Percentiles rank a stretch among this genome's conserved stretches.
Conservation (phyloP, 2,888 invertebrate species). For the Monochamus alternatus region DNA sequence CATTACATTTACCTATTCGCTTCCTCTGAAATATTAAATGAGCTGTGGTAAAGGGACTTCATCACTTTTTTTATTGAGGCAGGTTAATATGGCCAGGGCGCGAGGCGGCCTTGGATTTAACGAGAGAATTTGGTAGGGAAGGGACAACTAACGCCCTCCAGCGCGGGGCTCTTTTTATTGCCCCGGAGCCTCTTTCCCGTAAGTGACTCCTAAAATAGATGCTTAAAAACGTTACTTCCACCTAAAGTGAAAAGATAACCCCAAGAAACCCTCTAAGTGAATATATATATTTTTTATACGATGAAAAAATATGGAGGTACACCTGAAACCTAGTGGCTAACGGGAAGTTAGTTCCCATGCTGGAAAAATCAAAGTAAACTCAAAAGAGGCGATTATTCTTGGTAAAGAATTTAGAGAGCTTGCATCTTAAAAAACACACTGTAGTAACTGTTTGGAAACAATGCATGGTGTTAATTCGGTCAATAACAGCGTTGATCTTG, state of each 20-base stretch:
- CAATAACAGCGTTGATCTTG: no score
- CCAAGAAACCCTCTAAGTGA: constrained; percentile 7
- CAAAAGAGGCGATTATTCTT: no score
- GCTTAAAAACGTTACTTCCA: constrained; percentile 19
- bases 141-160: constrained; percentile 13
- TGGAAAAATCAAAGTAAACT: background rate
- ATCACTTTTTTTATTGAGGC: background rate
- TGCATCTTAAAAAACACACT: no score
- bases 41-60: no score
- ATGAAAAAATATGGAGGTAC: background rate
- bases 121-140: constrained; percentile 1
- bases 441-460: no score
- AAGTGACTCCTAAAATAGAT: constrained; percentile 26
- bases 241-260: constrained; percentile 25
- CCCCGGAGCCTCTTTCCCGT: constrained; percentile 18
- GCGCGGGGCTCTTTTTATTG: constrained; percentile 9
- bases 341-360: background rate
- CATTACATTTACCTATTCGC: no score
- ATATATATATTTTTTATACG: constrained; percentile 13
- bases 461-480: no score
- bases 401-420: no score
- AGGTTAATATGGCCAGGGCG: background rate
- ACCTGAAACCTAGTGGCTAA: background rate
- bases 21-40: no score
- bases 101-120: constrained; percentile 6